Evolutionary conservation across 2,797 vertebrate genomes (phyloP), one percentile per base, ranked within the genome.

Genomic region (Prionace glauca): DNA sequence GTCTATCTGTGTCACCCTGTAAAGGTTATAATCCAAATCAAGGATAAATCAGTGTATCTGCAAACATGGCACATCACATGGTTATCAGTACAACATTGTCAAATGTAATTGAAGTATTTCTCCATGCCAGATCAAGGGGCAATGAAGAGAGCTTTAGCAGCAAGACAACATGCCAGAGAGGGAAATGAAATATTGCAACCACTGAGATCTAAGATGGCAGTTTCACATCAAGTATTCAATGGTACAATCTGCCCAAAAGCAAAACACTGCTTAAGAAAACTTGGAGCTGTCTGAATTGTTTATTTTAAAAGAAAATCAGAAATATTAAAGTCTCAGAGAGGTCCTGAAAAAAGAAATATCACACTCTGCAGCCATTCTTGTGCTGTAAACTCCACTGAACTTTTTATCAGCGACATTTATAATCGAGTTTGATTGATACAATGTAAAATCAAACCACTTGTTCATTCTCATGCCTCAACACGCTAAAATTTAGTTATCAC

Each of bases 261-360:
- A 60, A 74, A 65, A 32, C 26, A 9, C 41, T n/a, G 11, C 9
- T 60, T 95, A 56, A 16, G 22, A 74, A 95, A 72, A 91, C 88
- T 91, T 92, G 62, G 87, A 90, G 16, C 29, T 36, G 8, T n/a
- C 93, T 74, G 93, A 74, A 94, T 71, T 71, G 92, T 94, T 94
- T 74, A 41, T 36, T 94, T 77, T 94, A 74, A 77, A 94, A 74
- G 36, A 24, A 45, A 94, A 94, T 10, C 45, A 24, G 16, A 24
- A 91, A 45, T 74, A 22, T 74, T 45, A 94, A 94, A n/a, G 69
- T 16, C 26, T 74, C 16, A 56, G 26, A 56, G 71, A 56, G 10
- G 24, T 67, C 18, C 72, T 50, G 71, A 18, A 32, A 26, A 60
- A 74, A 41, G 41, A 67, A 41, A 67, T 67, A 3, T 94, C 26